Evolutionary conservation across 2,113 vertebrate species (phyloP).

Genomic region (Toxostoma redivivum): DNA sequence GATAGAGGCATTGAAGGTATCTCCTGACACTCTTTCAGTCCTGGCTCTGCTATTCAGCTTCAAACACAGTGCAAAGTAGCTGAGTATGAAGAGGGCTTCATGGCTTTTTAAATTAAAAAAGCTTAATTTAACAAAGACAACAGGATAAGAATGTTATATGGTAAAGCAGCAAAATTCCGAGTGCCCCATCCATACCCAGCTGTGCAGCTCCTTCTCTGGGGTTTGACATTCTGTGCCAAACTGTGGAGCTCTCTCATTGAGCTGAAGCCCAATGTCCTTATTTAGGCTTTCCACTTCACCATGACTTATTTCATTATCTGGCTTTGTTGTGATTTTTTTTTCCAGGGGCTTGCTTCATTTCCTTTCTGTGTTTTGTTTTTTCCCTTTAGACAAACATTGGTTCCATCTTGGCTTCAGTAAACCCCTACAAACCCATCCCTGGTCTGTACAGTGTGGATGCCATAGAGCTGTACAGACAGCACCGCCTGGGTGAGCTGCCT

Average conservation of each 20-base stretch:
- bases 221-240: neutral
- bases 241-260: neutral
- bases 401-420: constrained; percentile 89
- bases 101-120: neutral
- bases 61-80: neutral
- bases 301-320: neutral
- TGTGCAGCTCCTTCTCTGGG: neutral
- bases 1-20: neutral
- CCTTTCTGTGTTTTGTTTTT: constrained; percentile 8
- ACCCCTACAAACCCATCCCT: constrained; percentile 85
- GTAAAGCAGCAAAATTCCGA: neutral
- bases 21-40: neutral
- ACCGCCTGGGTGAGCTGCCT: constrained; percentile 89
- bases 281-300: neutral
- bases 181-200: neutral
- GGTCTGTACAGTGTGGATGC: constrained; percentile 79
- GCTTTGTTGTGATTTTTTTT: neutral
- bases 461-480: constrained; percentile 83
- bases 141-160: neutral
- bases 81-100: neutral
- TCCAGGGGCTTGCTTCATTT: neutral
- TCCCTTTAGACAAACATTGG: constrained; percentile 87
- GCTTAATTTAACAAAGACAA: neutral
- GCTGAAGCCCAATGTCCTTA: neutral
- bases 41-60: neutral